Evolutionary conservation across 2,797 vertebrate genomes (phyloP), one percentile per base, ranked within the genome.

Genomic region (Mormyrus proboscirostris): DNA sequence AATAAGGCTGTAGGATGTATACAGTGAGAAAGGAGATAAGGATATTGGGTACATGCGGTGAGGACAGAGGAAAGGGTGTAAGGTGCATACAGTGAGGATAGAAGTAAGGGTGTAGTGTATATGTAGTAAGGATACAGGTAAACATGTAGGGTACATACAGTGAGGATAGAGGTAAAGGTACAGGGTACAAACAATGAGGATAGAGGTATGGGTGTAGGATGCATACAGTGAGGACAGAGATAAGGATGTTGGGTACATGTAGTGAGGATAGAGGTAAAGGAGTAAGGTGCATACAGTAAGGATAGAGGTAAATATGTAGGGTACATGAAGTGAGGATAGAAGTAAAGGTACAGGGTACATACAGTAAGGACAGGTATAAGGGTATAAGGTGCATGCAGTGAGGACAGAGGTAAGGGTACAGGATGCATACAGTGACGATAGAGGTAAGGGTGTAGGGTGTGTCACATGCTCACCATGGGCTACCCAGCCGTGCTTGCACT

Each of bases 401-500:
- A 55, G 16, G 16, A 55, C 5, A 55, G 53, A 55, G 1, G 4
- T 55, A 55, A 55, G 3, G 4, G 53, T 55, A 19, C 1, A 55
- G 1, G 16, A 14, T 1, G 0, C 53, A 55, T 55, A 2, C 53
- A 55, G 53, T 55, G 53, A 55, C 0, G 16, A 19, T 5, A 5
- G 53, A 55, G 16, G 16, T 55, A 19, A 59, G 19, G 55, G 4
- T 59, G 5, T 57, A 57, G 19, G 55, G 19, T 57, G 55, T 57
- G 84, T 12, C 41, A 33, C 19, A 22, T 41, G 33, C 93, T 96
- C 94, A 99, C 98, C 98, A 38, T 99, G 98, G 86, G 95, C 95
- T 93, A 98, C 97, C 98, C 98, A 99, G 92, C 97, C 94, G 94
- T 98, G 98, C 95, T 97, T 96, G 91, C 98, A 99, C 93, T 95